These are phyloP conservation scores for Synergus umbraculus DNA, from an alignment of 2,888 invertebrate genomes.

Conservation along the genomic window DNA sequence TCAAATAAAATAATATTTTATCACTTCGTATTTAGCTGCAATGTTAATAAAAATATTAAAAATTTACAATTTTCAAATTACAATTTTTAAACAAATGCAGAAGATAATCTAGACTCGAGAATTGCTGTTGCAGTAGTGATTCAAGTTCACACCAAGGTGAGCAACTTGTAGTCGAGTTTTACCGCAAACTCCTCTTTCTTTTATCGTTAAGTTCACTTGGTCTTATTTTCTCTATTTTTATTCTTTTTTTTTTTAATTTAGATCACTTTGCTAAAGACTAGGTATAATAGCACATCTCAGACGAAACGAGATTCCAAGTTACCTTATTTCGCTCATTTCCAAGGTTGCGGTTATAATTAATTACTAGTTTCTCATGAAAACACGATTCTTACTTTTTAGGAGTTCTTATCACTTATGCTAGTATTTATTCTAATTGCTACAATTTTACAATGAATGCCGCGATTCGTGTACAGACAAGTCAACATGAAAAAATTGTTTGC, in stretches of 20 bases:
- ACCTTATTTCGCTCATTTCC: background rate
- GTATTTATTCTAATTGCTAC: conserved; percentile 1
- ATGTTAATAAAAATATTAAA: background rate
- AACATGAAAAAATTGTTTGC: background rate
- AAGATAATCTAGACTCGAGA: background rate
- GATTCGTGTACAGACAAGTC: background rate
- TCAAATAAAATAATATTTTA: background rate
- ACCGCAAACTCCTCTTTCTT: conserved; percentile 46
- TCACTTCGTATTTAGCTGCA: background rate
- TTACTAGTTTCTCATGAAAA: background rate
- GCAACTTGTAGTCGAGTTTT: conserved; percentile 43
- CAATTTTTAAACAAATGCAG: conserved; percentile 12
- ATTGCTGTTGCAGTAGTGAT: conserved; percentile 39
- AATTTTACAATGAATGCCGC: background rate
- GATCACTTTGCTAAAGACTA: background rate
- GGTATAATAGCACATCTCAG: background rate
- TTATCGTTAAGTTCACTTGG: conserved; percentile 46
- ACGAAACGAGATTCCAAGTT: background rate
- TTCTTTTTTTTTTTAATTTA: conserved; percentile 41
- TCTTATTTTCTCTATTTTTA: conserved; percentile 43
- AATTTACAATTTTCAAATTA: background rate
- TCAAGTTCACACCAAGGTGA: conserved; percentile 61
- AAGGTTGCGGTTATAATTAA: conserved; percentile 27
- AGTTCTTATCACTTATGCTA: background rate
- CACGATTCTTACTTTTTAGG: background rate